Evolutionary conservation across 2,113 vertebrate genomes (phyloP).

Genomic region (Dissostichus mawsoni): DNA sequence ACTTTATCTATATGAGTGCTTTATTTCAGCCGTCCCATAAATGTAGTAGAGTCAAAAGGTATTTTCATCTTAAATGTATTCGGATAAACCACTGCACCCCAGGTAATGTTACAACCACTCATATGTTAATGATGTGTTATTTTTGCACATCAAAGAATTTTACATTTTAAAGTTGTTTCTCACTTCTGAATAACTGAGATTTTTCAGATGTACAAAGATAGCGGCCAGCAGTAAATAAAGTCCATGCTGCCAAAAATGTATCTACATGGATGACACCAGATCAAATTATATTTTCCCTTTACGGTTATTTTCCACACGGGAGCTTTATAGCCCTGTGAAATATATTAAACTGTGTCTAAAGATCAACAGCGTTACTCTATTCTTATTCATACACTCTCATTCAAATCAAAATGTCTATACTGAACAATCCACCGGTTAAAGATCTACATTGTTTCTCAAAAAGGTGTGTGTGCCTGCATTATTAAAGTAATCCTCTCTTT

Average conservation of each 20-base stretch:
- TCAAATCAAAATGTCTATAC: slow-evolving; percentile 5
- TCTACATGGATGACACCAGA: not conserved
- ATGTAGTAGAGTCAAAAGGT: too few species aligned
- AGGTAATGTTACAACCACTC: too few species aligned
- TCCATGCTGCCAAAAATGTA: too few species aligned
- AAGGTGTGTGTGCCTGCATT: slow-evolving; percentile 3
- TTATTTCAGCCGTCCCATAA: too few species aligned
- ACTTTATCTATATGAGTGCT: too few species aligned
- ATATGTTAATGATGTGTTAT: too few species aligned
- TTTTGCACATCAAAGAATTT: too few species aligned
- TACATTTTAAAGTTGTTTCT: too few species aligned
- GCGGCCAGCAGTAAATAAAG: not conserved
- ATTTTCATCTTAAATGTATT: too few species aligned
- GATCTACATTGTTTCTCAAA: not conserved
- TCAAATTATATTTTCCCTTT: not conserved
- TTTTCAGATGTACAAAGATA: not conserved
- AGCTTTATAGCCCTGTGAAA: not conserved
- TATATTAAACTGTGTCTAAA: not conserved
- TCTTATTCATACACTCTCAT: not conserved
- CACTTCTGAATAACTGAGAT: too few species aligned
- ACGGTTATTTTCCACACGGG: not conserved
- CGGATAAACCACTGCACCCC: too few species aligned
- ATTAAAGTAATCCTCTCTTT: slow-evolving; percentile 5
- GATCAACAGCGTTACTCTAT: not conserved
- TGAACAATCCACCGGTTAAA: slow-evolving; percentile 11